A percentile compares a stretch with the other conserved stretches of the same genome.
These are phyloP conservation scores for Acronicta psi DNA, from an alignment of 2,888 invertebrate species.

Conservation along the genomic window DNA sequence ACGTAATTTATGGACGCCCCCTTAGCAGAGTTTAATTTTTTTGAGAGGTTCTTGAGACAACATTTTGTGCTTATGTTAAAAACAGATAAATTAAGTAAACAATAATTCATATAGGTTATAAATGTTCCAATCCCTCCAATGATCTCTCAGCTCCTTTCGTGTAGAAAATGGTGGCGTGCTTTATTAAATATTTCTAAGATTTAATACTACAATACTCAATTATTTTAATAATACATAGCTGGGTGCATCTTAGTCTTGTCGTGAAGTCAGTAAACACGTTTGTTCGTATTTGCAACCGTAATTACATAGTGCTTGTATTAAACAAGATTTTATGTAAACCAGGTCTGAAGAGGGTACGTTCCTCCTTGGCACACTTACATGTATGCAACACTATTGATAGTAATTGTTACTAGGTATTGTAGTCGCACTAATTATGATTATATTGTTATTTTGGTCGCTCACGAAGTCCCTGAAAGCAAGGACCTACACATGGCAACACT, in stretches of 20 bases:
- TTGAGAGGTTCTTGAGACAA: too few relatives aligned
- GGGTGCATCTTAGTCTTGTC: conserved; percentile 13
- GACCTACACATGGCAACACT: too few relatives aligned
- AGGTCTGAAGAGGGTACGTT: conserved; percentile 42
- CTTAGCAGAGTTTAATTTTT: too few relatives aligned
- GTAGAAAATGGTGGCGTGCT: neutral
- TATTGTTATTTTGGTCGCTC: neutral
- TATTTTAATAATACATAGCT: neutral
- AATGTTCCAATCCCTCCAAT: too few relatives aligned
- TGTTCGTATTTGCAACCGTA: conserved; percentile 33
- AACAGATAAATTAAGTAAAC: too few relatives aligned
- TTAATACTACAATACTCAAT: neutral
- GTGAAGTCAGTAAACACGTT: conserved; percentile 33
- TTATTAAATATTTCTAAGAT: neutral
- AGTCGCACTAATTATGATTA: neutral
- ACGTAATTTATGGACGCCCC: too few relatives aligned
- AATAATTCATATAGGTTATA: too few relatives aligned
- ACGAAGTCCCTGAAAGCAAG: too few relatives aligned
- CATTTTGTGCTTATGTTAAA: too few relatives aligned
- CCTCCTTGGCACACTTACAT: conserved; percentile 52
- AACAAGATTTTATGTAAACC: conserved; percentile 39
- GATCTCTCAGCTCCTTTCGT: too few relatives aligned
- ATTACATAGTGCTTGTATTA: conserved; percentile 44
- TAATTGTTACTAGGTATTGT: conserved; percentile 8
- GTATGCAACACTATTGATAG: conserved; percentile 13